Evolutionary conservation across 2,888 invertebrate genomes (phyloP), one percentile per base, ranked within the genome.

Genomic region (Bimastos eiseni): DNA sequence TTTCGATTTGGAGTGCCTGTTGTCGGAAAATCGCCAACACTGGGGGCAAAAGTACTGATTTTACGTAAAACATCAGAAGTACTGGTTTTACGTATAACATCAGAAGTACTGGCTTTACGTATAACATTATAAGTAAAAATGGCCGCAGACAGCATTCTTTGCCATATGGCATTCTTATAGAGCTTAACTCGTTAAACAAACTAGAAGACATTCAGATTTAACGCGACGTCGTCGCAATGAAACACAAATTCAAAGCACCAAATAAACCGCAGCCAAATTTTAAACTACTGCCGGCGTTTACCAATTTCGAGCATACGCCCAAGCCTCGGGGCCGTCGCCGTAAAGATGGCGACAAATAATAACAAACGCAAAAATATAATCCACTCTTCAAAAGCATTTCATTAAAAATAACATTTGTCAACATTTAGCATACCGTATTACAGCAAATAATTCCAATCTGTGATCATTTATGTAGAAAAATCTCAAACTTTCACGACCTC

Each of bases 351-450:
- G 70, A 70, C n/a, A 0, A 70, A 70, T n/a, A 70, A 70, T n/a
- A 70, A 70, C 70, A 13, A 70, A 70, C 30, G n/a, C 13, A 17
- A 70, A 30, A 30, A 70, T 70, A 30, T 70, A 70, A 70, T 70
- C n/a, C 70, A n/a, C n/a, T 8, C n/a, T n/a, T 8, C 8, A 70
- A 70, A 70, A 30, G n/a, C 70, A 70, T n/a, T 70, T 70, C 30
- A n/a, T n/a, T 70, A 30, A 70, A n/a, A 70, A 70, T 70, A 70
- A 70, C 30, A n/a, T 70, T 70, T n/a, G n/a, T n/a, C n/a, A 70
- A 70, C 70, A n/a, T 70, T 70, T 70, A 70, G 70, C 70, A n/a
- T 70, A 70, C 70, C 70, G 70, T n/a, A 70, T 70, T 70, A 70
- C 30, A 70, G 70, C 70, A 70, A 70, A 70, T 70, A 70, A 70